phyloP scores from a whole-genome alignment of 1,140 invertebrate genomes.

The Choristoneura fumiferana region DNA sequence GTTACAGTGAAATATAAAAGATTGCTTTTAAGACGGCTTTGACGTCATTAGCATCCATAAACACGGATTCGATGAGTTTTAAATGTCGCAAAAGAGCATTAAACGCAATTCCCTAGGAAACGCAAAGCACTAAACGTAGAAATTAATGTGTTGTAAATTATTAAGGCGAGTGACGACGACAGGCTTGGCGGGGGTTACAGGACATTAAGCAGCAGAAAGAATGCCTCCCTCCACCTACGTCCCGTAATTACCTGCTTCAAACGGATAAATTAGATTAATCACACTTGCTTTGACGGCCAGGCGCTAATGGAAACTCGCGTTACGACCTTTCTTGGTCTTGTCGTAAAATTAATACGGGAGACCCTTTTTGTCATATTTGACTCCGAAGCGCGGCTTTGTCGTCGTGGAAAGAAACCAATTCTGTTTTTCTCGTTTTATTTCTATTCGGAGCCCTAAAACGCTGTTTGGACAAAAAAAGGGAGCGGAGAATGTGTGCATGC shows the following conservation, averaged over 20 bases:
- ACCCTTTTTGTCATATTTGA: not conserved
- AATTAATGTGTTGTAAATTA: conserved; percentile 38
- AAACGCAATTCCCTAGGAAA: conserved; percentile 22
- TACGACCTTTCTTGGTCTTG: conserved; percentile 32
- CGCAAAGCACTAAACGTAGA: conserved; percentile 24
- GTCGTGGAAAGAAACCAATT: too few relatives aligned
- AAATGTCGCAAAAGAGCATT: conserved; percentile 10
- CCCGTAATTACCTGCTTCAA: conserved; percentile 52
- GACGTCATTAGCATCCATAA: not conserved
- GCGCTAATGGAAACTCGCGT: conserved; percentile 62
- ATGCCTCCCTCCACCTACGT: conserved; percentile 37
- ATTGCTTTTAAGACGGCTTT: not conserved
- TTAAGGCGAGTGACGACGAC: conserved; percentile 40
- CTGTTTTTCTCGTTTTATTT: not conserved
- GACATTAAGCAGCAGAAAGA: conserved; percentile 40
- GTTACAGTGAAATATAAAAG: not conserved
- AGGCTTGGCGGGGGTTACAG: conserved; percentile 20
- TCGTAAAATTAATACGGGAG: conserved; percentile 12
- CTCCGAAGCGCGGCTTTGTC: not conserved
- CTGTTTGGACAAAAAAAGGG: not conserved
- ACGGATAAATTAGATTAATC: conserved; percentile 71
- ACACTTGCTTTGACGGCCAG: conserved; percentile 57
- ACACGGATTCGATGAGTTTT: conserved; percentile 11
- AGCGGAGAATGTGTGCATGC: conserved; percentile 12
- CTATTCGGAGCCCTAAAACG: not conserved